Conservation (phyloP, 2,888 invertebrate species). For the Parnassius apollo region DNA sequence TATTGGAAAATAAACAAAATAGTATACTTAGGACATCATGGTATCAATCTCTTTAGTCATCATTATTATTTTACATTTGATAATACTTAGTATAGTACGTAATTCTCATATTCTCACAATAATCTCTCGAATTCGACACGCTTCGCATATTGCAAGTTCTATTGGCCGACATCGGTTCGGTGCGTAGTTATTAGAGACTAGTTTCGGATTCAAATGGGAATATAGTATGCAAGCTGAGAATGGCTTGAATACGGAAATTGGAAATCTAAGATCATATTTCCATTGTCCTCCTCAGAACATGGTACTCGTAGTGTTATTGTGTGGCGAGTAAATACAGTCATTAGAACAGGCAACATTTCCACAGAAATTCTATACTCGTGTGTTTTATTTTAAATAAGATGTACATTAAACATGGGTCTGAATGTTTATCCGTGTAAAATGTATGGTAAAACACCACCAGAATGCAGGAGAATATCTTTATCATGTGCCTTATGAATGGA, state of each 20-base stretch:
- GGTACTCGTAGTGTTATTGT: not conserved
- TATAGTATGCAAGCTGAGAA: conserved; percentile 31
- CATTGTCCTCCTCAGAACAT: conserved; percentile 13
- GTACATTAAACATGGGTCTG: too few relatives aligned
- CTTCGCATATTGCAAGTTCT: conserved; percentile 9
- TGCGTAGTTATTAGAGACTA: conserved; percentile 24
- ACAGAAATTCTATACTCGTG: not conserved
- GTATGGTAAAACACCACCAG: too few relatives aligned
- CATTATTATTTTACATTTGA: too few relatives aligned
- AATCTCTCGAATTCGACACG: conserved; percentile 8
- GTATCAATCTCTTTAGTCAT: too few relatives aligned
- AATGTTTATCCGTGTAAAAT: too few relatives aligned
- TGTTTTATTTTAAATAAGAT: too few relatives aligned
- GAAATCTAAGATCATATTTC: conserved; percentile 30
- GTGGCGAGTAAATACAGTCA: not conserved
- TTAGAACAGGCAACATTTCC: not conserved
- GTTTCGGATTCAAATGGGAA: conserved; percentile 23
- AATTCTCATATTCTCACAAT: conserved; percentile 4
- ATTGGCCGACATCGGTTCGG: conserved; percentile 8
- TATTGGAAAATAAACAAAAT: too few relatives aligned
- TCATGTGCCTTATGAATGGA: too few relatives aligned
- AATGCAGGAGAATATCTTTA: too few relatives aligned
- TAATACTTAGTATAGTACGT: too few relatives aligned
- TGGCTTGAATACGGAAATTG: conserved; percentile 29
- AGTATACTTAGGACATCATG: too few relatives aligned